Conservation (phyloP, 2,113 vertebrate species). For the Furnarius figulus region DNA sequence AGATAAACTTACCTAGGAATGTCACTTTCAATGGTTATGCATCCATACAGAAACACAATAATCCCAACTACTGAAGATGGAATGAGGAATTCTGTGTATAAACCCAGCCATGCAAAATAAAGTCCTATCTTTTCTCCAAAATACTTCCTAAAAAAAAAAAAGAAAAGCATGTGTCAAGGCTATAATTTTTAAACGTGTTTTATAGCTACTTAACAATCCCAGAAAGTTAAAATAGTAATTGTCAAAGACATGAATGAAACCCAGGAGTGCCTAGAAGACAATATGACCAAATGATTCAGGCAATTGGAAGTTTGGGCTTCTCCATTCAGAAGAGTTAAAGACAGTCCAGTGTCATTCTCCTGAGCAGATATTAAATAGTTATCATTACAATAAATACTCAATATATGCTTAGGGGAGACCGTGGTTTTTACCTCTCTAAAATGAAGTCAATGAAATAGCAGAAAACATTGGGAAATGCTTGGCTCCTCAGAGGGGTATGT, state of each 20-base stretch:
- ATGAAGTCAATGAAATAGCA: background rate
- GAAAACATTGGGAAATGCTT: background rate
- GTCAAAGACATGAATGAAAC: background rate
- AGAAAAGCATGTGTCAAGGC: background rate
- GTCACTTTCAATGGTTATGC: constrained; percentile 89
- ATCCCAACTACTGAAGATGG: constrained; percentile 92
- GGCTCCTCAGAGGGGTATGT: background rate
- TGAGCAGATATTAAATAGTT: background rate
- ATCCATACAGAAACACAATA: constrained; percentile 95
- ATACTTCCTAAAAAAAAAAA: constrained; percentile 86
- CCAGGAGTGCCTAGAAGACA: background rate
- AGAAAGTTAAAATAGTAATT: background rate
- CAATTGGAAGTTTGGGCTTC: background rate
- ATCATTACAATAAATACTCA: background rate
- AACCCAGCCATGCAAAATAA: constrained; percentile 97
- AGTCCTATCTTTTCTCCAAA: constrained; percentile 98
- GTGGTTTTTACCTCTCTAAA: background rate
- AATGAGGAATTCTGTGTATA: constrained; percentile 94
- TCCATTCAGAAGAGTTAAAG: background rate
- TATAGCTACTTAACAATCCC: background rate
- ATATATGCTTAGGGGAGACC: background rate
- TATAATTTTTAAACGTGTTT: background rate
- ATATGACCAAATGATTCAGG: background rate
- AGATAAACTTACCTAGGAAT: constrained; percentile 87
- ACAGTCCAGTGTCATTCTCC: background rate